phyloP scores from a whole-genome alignment of 2,888 invertebrate genomes.

The Galeopsomyia nigrocyanea region DNA sequence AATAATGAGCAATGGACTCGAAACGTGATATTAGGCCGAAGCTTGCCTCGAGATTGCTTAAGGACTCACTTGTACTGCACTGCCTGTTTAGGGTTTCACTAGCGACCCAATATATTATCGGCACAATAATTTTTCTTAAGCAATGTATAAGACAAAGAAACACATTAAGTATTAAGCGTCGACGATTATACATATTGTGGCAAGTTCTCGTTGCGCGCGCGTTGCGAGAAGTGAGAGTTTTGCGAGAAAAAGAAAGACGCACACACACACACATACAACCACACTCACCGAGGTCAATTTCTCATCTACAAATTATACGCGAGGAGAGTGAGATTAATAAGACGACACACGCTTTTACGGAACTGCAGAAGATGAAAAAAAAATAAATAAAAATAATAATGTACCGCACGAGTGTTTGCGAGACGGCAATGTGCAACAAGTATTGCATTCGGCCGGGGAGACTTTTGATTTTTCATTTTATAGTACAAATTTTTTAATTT shows the following conservation, averaged over 20 bases:
- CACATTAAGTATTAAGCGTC: conserved; percentile 42
- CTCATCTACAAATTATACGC: conserved; percentile 40
- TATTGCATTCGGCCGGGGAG: conserved; percentile 49
- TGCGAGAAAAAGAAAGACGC: not conserved
- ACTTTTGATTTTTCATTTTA: conserved; percentile 63
- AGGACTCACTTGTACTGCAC: conserved; percentile 69
- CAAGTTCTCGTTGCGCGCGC: not conserved
- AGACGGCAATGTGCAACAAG: conserved; percentile 1
- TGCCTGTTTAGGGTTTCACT: conserved; percentile 69
- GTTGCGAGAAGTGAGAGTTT: not conserved
- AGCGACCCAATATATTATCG: conserved; percentile 68
- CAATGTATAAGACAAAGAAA: conserved; percentile 58
- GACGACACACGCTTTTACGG: not conserved
- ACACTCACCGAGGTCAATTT: conserved; percentile 40
- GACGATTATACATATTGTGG: not conserved
- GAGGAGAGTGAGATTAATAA: conserved; percentile 28
- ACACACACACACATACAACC: conserved; percentile 1
- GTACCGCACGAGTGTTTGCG: conserved; percentile 6
- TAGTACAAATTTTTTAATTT: conserved; percentile 67
- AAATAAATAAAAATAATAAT: conserved; percentile 10
- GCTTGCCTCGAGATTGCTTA: conserved; percentile 69
- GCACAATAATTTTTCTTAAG: conserved; percentile 69
- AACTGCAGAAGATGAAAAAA: not conserved
- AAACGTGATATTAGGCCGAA: conserved; percentile 70
- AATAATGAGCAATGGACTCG: conserved; percentile 68